These are phyloP conservation scores for Anoura caudifer DNA, from an alignment of 2,113 vertebrate species.

Conservation along the genomic window DNA sequence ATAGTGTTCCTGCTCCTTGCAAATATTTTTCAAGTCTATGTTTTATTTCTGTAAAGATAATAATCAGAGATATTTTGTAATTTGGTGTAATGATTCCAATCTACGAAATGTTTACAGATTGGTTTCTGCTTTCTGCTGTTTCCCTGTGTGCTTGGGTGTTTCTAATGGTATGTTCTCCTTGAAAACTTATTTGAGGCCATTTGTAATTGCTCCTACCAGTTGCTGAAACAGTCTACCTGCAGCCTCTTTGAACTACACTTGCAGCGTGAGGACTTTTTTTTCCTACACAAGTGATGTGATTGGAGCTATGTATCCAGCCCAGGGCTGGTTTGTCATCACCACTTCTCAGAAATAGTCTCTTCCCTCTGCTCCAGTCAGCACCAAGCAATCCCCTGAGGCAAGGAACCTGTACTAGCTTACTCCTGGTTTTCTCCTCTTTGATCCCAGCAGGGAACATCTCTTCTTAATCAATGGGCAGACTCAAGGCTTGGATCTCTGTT, in stretches of 20 bases:
- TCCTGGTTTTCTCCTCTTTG: background rate
- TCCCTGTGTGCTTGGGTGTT: background rate
- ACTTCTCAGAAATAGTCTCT: background rate
- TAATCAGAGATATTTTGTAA: background rate
- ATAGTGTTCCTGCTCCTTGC: background rate
- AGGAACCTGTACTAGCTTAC: background rate
- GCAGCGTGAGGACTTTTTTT: background rate
- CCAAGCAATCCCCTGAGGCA: background rate
- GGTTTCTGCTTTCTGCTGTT: background rate
- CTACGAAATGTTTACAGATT: background rate
- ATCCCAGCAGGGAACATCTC: background rate
- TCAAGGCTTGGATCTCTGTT: background rate
- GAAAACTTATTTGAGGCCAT: background rate
- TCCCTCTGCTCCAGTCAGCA: background rate
- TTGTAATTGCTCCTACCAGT: background rate
- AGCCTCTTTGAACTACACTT: background rate
- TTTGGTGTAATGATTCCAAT: background rate
- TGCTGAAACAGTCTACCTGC: background rate
- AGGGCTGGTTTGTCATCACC: background rate
- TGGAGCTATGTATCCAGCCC: background rate
- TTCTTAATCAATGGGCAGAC: background rate
- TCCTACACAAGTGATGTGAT: background rate
- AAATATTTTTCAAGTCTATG: background rate
- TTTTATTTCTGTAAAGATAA: background rate
- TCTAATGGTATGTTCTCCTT: background rate